These are phyloP conservation scores for Falco naumanni DNA, from an alignment of 2,797 vertebrate genomes.

Conservation along the genomic window DNA sequence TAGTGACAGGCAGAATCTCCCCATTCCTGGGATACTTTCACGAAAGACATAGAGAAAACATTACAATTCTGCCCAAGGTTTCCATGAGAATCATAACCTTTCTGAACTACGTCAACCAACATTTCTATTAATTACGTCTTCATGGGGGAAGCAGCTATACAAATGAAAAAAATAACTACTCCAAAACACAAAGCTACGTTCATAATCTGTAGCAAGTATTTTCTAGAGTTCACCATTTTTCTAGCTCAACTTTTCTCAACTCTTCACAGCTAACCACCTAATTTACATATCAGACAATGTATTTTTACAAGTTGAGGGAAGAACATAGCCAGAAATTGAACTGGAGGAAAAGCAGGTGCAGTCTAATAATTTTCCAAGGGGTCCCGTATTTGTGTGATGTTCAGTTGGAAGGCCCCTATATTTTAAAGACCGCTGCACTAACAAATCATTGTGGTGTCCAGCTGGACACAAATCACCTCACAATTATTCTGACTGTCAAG, in stretches of 20 bases:
- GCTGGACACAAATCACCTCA: neutral
- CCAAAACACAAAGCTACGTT: neutral
- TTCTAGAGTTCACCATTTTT: neutral
- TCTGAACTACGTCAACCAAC: neutral
- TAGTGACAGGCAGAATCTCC: neutral
- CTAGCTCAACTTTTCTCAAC: neutral
- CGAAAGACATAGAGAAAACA: neutral
- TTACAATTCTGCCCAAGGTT: neutral
- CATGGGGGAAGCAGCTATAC: neutral
- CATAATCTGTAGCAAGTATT: neutral
- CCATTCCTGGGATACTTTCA: neutral
- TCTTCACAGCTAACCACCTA: neutral
- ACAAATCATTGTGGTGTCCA: neutral
- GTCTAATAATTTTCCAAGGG: neutral
- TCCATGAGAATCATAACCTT: neutral
- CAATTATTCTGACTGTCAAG: neutral
- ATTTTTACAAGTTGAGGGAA: neutral
- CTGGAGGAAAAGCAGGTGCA: neutral
- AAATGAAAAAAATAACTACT: neutral
- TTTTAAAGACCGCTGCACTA: neutral
- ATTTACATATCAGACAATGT: neutral
- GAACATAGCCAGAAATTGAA: neutral
- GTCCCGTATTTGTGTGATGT: neutral
- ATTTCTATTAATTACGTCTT: neutral
- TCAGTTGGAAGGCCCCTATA: neutral